These are phyloP conservation scores for Cancer borealis DNA, from an alignment of 2,888 invertebrate genomes.

Conservation along the genomic window DNA sequence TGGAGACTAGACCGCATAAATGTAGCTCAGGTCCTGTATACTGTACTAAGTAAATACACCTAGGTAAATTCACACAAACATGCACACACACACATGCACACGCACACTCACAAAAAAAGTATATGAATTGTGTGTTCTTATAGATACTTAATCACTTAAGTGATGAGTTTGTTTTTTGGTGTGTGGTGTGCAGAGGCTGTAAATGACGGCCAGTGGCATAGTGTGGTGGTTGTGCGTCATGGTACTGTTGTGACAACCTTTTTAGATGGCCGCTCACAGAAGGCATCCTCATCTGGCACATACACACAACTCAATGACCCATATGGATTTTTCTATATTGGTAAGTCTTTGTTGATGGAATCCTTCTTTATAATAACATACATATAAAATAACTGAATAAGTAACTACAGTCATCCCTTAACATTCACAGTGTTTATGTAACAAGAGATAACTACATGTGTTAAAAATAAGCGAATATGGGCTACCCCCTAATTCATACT, in stretches of 20 bases:
- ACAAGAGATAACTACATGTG: too few species aligned
- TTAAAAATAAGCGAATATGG: too few species aligned
- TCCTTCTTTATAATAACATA: neutral
- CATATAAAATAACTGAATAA: neutral
- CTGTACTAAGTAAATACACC: too few species aligned
- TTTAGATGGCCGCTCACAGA: constrained; percentile 60
- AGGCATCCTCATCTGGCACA: constrained; percentile 49
- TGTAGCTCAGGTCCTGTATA: too few species aligned
- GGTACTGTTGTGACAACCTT: constrained; percentile 67
- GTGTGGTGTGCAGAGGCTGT: constrained; percentile 50
- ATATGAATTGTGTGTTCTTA: neutral
- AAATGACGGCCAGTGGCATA: constrained; percentile 72
- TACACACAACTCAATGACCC: constrained; percentile 66
- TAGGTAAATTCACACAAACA: neutral
- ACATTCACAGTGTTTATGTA: too few species aligned
- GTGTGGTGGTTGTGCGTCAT: constrained; percentile 66
- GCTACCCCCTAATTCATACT: too few species aligned
- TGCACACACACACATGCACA: too few species aligned
- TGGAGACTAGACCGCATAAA: too few species aligned
- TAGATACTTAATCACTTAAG: neutral
- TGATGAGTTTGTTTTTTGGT: neutral
- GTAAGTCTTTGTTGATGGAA: constrained; percentile 42
- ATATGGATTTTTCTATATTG: constrained; percentile 55
- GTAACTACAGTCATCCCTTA: neutral
- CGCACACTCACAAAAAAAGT: neutral